Conservation (phyloP, 2,888 invertebrate genomes). For the Beris chalybata region DNA sequence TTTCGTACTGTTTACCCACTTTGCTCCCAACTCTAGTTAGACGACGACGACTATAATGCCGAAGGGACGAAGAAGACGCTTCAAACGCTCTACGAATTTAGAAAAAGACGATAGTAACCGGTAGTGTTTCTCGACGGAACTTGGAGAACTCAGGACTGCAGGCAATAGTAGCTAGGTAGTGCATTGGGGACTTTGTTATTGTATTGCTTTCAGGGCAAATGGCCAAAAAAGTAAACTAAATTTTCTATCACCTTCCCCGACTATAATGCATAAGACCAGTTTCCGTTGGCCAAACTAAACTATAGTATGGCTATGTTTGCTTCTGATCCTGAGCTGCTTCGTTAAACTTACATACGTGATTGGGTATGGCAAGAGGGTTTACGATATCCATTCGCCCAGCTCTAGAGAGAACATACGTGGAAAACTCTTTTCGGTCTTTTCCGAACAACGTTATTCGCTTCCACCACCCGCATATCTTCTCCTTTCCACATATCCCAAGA, state of each 20-base stretch:
- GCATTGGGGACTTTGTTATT: conserved; percentile 27
- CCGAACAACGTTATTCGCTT: conserved; percentile 20
- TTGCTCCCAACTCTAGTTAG: conserved; percentile 20
- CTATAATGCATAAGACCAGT: conserved; percentile 6
- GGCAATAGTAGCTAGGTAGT: neutral
- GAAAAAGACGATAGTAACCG: conserved; percentile 10
- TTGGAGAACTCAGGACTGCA: conserved; percentile 16
- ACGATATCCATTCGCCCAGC: conserved; percentile 7
- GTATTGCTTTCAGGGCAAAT: conserved; percentile 29
- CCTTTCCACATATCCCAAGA: conserved; percentile 26
- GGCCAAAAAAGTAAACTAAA: conserved; percentile 30
- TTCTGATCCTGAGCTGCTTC: conserved; percentile 10
- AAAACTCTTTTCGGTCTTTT: conserved; percentile 18
- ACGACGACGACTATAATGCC: conserved; percentile 14
- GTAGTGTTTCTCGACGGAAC: conserved; percentile 10
- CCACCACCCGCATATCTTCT: neutral
- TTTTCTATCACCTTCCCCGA: conserved; percentile 11
- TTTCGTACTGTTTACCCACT: conserved; percentile 26
- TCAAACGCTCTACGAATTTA: neutral
- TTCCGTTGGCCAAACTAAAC: neutral
- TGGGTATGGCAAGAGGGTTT: conserved; percentile 23
- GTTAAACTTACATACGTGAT: conserved; percentile 28
- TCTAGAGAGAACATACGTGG: conserved; percentile 20
- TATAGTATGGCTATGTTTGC: conserved; percentile 6
- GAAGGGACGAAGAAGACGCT: neutral